Percentiles rank a stretch among this genome's conserved stretches.
phyloP scores from a whole-genome alignment of 2,797 vertebrate species.

The Rhinophrynus dorsalis region DNA sequence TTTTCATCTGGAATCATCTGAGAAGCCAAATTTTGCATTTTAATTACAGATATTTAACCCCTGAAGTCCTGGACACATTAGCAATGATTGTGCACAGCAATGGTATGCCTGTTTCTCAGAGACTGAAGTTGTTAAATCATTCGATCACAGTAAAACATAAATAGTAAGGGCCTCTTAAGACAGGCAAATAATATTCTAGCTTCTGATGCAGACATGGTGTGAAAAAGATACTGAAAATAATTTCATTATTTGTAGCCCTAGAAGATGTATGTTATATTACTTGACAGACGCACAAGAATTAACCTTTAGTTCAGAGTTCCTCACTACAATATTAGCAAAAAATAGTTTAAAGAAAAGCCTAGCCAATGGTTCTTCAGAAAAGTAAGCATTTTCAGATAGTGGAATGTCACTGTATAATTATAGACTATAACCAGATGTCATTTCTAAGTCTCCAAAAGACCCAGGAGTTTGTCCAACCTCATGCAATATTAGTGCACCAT shows the following conservation, averaged over 20 bases:
- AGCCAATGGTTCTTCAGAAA: too few relatives aligned
- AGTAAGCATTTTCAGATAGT: too few relatives aligned
- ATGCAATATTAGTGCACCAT: too few relatives aligned
- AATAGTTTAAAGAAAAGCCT: too few relatives aligned
- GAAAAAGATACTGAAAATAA: slow-evolving; percentile 40
- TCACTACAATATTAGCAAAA: too few relatives aligned
- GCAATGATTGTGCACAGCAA: not conserved
- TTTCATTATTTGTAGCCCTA: slow-evolving; percentile 1
- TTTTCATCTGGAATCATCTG: slow-evolving; percentile 64
- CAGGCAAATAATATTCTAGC: slow-evolving; percentile 16
- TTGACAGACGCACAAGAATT: not conserved
- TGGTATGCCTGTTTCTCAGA: not conserved
- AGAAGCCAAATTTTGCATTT: slow-evolving; percentile 73
- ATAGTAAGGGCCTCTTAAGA: slow-evolving; percentile 57
- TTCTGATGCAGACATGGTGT: slow-evolving; percentile 44
- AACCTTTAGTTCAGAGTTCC: too few relatives aligned
- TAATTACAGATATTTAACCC: slow-evolving; percentile 72
- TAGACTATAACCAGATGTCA: too few relatives aligned
- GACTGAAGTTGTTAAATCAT: slow-evolving; percentile 61
- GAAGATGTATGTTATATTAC: slow-evolving; percentile 3
- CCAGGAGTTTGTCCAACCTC: too few relatives aligned
- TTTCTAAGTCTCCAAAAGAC: too few relatives aligned
- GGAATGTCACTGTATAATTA: too few relatives aligned
- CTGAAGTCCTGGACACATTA: not conserved
- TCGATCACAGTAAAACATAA: slow-evolving; percentile 66